Evolutionary conservation across 2,888 invertebrate species (phyloP).

Genomic region (Protodeltote pygarga): DNA sequence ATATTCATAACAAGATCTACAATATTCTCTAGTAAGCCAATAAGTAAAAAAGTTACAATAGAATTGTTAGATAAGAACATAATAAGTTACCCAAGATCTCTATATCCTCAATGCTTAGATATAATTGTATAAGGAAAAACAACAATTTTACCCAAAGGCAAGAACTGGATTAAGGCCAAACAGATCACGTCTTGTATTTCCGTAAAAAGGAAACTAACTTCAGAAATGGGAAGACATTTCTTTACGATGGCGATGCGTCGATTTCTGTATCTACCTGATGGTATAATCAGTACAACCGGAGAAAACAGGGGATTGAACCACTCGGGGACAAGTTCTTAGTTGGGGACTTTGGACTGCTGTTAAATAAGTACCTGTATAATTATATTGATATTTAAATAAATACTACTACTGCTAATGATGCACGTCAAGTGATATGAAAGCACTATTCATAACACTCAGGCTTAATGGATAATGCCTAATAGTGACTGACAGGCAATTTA

Average conservation of each 20-base stretch:
- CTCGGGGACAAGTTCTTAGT: conserved; percentile 14
- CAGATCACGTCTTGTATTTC: conserved; percentile 70
- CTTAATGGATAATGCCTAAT: no score
- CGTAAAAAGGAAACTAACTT: conserved; percentile 68
- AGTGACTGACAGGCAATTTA: no score
- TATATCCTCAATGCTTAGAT: conserved; percentile 35
- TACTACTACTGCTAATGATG: no score
- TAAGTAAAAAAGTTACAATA: conserved; percentile 25
- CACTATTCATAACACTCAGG: no score
- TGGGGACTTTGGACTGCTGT: no score
- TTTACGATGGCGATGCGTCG: conserved; percentile 49
- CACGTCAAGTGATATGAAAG: no score
- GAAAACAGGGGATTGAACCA: conserved; percentile 10
- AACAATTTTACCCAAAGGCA: conserved; percentile 51
- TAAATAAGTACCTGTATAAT: no score
- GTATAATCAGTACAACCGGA: conserved; percentile 21
- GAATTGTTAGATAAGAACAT: conserved; percentile 37
- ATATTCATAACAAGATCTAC: no score
- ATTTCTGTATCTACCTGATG: conserved; percentile 39
- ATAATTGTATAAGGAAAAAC: conserved; percentile 54
- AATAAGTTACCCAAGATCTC: conserved; percentile 31
- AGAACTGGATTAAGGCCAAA: conserved; percentile 74
- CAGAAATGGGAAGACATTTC: conserved; percentile 58
- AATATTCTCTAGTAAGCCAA: conserved; percentile 26
- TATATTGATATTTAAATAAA: no score